Evolutionary conservation across 2,888 invertebrate species (phyloP).

Genomic region (Melanotus villosus): DNA sequence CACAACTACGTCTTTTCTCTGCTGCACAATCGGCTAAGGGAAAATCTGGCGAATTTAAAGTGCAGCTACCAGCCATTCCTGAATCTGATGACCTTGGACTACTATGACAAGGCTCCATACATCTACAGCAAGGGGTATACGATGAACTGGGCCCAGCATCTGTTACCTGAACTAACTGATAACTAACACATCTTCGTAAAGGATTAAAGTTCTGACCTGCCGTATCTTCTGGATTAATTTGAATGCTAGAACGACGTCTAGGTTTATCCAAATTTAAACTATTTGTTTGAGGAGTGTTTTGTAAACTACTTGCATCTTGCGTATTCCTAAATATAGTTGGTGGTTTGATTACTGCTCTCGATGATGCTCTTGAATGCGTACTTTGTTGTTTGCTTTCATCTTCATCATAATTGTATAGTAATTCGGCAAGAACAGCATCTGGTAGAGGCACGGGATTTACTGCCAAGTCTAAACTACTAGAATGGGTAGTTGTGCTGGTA

Average conservation of each 20-base stretch:
- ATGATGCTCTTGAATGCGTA: constrained; percentile 49
- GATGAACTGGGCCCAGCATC: constrained; percentile 40
- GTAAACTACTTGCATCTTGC: constrained; percentile 34
- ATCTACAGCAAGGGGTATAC: constrained; percentile 56
- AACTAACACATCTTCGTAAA: constrained; percentile 70
- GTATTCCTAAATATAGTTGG: constrained; percentile 72
- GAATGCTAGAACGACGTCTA: constrained; percentile 66
- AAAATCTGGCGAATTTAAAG: constrained; percentile 81
- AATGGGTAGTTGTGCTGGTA: constrained; percentile 69
- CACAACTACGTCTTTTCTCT: constrained; percentile 57
- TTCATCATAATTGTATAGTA: constrained; percentile 68
- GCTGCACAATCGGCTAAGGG: constrained; percentile 55
- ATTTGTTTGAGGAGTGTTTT: constrained; percentile 35
- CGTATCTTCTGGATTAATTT: constrained; percentile 55
- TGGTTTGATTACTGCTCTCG: constrained; percentile 68
- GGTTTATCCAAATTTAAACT: constrained; percentile 74
- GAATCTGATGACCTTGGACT: constrained; percentile 86
- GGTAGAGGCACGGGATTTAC: constrained; percentile 68
- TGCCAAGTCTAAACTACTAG: constrained; percentile 73
- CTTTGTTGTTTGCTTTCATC: constrained; percentile 6
- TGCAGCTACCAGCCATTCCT: constrained; percentile 88
- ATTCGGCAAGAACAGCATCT: constrained; percentile 70
- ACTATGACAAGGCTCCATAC: constrained; percentile 68
- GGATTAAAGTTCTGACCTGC: constrained; percentile 50
- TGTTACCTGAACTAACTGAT: constrained; percentile 66